Evolutionary conservation across 2,797 vertebrate species (phyloP), one percentile per base, ranked within the genome.

Genomic region (Syngnathus acus): DNA sequence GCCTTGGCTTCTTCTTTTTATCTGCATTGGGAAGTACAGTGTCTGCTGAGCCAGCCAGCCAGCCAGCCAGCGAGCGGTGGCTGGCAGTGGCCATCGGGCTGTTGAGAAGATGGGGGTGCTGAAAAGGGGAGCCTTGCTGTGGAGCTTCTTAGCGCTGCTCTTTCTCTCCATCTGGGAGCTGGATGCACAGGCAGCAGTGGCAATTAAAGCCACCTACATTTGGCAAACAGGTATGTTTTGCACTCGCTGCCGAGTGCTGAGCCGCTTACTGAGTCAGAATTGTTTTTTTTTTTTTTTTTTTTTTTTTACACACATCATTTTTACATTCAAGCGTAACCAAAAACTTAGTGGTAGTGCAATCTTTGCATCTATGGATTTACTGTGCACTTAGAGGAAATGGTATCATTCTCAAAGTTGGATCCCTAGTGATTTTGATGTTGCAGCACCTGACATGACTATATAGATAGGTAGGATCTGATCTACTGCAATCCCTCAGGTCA

Each of bases 171-270:
- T 83, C 82, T 69, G 84, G 88, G 84, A 86, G 69, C 73, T 90
- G 51, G 69, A 76, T 10, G 89, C 91, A 4, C 92, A 90, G 68
- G 88, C 90, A 54, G 91, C 91, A 84, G 84, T 78, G 67, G 92
- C 90, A 89, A 90, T 88, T 80, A 93, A 93, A 23, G 90, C 90
- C 0, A 74, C 91, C 16, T 98, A 98, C 89, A 77, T 96, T 76
- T 98, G 95, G 95, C 93, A 94, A 86, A 96, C 95, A 1, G 95
- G 96, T 98, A 92, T 76, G 87, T 74, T 38, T 39, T 43, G 66
- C 59, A 53, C 21, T 19, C 23, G 59, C 51, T 39, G 37, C 19
- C 13, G 66, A 64, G 50, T 47, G 37, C 50, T 13, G 65, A 65
- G 63, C 70, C 70, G 32, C 66, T 40, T n/a, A 23, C 32, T 47